Percentiles rank a stretch among this genome's conserved stretches.
phyloP scores from a whole-genome alignment of 2,797 vertebrate genomes.

The Pempheris klunzingeri region DNA sequence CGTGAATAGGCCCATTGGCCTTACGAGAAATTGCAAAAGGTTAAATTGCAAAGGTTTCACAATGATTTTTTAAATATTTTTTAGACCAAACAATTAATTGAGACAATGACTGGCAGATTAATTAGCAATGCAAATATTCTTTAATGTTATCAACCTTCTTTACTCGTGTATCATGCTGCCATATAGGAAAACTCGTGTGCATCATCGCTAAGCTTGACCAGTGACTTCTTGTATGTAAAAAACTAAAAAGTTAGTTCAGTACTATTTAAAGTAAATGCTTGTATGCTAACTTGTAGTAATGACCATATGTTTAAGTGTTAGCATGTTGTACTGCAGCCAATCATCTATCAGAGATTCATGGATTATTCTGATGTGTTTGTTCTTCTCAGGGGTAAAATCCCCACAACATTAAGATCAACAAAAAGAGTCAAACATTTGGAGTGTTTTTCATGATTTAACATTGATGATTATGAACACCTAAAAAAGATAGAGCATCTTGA shows the following conservation, averaged over 20 bases:
- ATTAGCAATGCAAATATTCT: neutral
- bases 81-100: neutral
- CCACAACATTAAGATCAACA: neutral
- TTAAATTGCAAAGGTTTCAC: too few species aligned
- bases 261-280: too few species aligned
- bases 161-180: neutral
- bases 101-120: neutral
- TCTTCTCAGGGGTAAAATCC: neutral
- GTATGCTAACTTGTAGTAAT: neutral
- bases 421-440: neutral
- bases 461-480: neutral
- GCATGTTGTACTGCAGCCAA: neutral
- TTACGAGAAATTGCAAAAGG: neutral
- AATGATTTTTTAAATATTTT: slow-evolving; percentile 3
- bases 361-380: neutral
- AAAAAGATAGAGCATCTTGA: neutral
- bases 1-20: neutral
- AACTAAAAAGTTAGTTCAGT: too few species aligned
- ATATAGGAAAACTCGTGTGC: neutral
- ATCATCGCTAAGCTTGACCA: neutral
- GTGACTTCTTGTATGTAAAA: too few species aligned
- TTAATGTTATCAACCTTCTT: neutral
- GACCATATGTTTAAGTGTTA: neutral
- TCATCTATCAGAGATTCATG: neutral
- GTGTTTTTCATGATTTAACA: neutral